Evolutionary conservation across 2,797 vertebrate genomes (phyloP).

Genomic region (Sparidentex hasta): DNA sequence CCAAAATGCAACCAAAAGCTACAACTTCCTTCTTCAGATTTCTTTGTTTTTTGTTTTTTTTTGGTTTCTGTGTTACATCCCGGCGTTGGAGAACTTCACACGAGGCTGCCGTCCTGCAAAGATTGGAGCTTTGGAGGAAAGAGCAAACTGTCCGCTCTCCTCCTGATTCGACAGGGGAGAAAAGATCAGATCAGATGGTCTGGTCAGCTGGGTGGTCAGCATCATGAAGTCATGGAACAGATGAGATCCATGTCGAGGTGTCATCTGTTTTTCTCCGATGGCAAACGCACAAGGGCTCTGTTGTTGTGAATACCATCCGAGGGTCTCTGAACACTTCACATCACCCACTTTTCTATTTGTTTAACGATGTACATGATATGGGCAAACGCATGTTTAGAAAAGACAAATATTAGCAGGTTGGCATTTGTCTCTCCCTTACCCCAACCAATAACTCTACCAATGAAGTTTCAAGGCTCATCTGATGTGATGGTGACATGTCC

Average conservation of each 20-base stretch:
- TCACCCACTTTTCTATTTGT: conserved; percentile 63
- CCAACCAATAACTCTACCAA: conserved; percentile 60
- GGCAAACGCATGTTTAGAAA: conserved; percentile 73
- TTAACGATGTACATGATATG: conserved; percentile 71
- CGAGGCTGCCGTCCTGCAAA: conserved; percentile 28
- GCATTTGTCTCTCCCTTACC: conserved; percentile 57
- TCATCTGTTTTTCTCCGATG: conserved; percentile 64
- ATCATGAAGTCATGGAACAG: conserved; percentile 47
- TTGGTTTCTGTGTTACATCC: conserved; percentile 50
- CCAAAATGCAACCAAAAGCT: conserved; percentile 87
- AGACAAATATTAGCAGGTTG: conserved; percentile 70
- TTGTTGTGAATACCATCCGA: conserved; percentile 69
- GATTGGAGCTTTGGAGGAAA: conserved; percentile 14
- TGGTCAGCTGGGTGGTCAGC: conserved; percentile 18
- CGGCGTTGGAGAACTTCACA: conserved; percentile 44
- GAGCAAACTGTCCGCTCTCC: conserved; percentile 31
- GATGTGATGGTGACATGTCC: conserved; percentile 64
- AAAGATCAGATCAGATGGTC: conserved; percentile 26
- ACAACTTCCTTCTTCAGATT: conserved; percentile 65
- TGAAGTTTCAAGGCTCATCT: conserved; percentile 69
- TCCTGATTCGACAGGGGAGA: conserved; percentile 35
- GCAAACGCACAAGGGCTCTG: conserved; percentile 76
- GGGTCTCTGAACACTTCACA: conserved; percentile 64
- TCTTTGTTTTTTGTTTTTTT: conserved; percentile 43
- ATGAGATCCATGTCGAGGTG: conserved; percentile 44